Conservation (phyloP, 1,140 invertebrate genomes). For the Scaptomyza pallida region DNA sequence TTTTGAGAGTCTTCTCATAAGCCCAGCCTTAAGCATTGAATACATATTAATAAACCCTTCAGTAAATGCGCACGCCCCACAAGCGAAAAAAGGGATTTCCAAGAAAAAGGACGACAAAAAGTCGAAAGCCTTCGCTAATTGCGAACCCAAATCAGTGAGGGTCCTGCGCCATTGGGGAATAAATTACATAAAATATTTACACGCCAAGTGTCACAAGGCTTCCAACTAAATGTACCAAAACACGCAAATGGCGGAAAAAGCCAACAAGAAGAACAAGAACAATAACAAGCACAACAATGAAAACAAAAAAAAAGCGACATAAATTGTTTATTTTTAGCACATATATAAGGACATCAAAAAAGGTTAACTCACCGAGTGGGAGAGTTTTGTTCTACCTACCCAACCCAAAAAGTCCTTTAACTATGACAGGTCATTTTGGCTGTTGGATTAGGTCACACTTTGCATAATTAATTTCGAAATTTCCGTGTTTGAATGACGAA, state of each 20-base stretch:
- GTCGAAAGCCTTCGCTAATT: constrained; percentile 61
- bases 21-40: constrained; percentile 7
- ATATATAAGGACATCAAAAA: constrained; percentile 76
- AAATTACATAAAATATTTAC: constrained; percentile 78
- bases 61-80: not conserved
- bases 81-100: not conserved
- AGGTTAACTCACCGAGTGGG: constrained; percentile 62
- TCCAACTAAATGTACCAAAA: constrained; percentile 51
- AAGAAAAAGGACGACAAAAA: constrained; percentile 27
- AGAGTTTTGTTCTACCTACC: not conserved
- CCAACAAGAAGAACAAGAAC: constrained; percentile 19
- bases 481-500: not conserved
- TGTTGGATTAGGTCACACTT: constrained; percentile 76
- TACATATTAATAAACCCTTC: constrained; percentile 27
- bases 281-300: constrained; percentile 43
- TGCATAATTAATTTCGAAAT: constrained; percentile 73
- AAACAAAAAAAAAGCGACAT: constrained; percentile 22
- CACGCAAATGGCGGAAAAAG: constrained; percentile 41
- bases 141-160: constrained; percentile 68
- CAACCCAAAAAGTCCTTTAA: constrained; percentile 36
- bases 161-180: constrained; percentile 21
- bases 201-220: constrained; percentile 61
- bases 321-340: constrained; percentile 80
- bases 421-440: constrained; percentile 33
- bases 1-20: not conserved